Base-by-base conservation (phyloP, 2,888 invertebrate genomes). In the Megastigmus dorsalis region DNA sequence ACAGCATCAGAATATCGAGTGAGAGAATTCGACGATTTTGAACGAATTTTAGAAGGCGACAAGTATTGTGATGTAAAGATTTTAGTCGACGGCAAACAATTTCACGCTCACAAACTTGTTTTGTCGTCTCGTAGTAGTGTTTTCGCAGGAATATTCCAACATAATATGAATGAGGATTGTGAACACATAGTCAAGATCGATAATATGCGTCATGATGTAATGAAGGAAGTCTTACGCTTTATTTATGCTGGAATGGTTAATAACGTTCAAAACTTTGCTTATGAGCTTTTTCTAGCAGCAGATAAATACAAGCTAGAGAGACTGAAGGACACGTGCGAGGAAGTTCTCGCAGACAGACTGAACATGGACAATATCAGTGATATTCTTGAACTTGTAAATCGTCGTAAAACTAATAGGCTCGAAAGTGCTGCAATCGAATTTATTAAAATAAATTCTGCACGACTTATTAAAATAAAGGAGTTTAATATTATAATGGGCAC, bases 121-220 rank as follows among this genome's bases (percentile, higher is more conserved):
- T 10, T 72, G n/a, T n/a, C n/a, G 4, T n/a, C 57, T 2, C 6
- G 33, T 10, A n/a, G 50, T 18, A 57, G 57, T 48, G 57, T 72
- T n/a, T 65, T 72, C 15, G 13, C 15, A 5, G 71, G 48, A 7
- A 65, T 72, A 57, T 65, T 72, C 15, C 13, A 72, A 6, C 65
- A 55, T 23, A 15, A 15, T n/a, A 57, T 72, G 71, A 45, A 45
- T 4, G 65, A 72, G 36, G 26, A 72, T 9, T 1, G 13, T 10
- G 20, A 55, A 36, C 43, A 36, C 3, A 3, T 20, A 3, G 55
- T 63, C 1, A 6, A 18, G 15, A 63, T 71, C 7, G 2, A 9
- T 3, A 55, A 71, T 15, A 50, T 57, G 1, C 6, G 30, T n/a
- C 3, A 18, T 3, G 3, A 38, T n/a, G 15, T 52, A 10, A 20